Conservation (phyloP, 2,113 vertebrate genomes). For the Sterna hirundo region DNA sequence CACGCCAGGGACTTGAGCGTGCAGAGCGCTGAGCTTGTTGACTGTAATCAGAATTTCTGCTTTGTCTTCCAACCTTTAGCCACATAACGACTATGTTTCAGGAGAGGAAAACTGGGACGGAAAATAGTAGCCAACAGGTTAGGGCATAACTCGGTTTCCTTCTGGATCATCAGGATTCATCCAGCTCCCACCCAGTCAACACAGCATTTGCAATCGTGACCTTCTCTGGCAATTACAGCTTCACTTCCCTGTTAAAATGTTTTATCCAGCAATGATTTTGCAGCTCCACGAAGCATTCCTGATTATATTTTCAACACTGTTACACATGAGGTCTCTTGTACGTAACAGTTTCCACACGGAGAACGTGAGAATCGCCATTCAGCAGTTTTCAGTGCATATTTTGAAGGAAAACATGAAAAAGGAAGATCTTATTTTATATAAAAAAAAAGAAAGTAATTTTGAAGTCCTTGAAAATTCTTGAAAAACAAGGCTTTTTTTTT, state of each 20-base stretch:
- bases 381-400: background rate
- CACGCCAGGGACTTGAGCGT: background rate
- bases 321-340: conserved; percentile 35
- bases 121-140: background rate
- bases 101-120: background rate
- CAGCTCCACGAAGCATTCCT: conserved; percentile 52
- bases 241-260: conserved; percentile 36
- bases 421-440: background rate
- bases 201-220: background rate
- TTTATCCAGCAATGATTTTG: conserved; percentile 34
- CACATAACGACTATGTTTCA: background rate
- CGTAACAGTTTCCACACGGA: background rate
- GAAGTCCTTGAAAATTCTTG: background rate
- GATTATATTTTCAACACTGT: conserved; percentile 61
- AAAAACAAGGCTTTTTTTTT: background rate
- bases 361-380: background rate
- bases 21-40: conserved; percentile 17
- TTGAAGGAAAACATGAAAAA: background rate
- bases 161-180: background rate
- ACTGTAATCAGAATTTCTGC: background rate
- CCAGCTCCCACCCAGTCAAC: background rate
- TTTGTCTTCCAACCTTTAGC: conserved; percentile 3
- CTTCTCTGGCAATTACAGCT: conserved; percentile 55
- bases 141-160: background rate
- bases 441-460: background rate